Percentiles rank a stretch among this genome's conserved stretches.
phyloP scores from a whole-genome alignment of 2,888 invertebrate genomes.

The Aphidoletes aphidimyza region DNA sequence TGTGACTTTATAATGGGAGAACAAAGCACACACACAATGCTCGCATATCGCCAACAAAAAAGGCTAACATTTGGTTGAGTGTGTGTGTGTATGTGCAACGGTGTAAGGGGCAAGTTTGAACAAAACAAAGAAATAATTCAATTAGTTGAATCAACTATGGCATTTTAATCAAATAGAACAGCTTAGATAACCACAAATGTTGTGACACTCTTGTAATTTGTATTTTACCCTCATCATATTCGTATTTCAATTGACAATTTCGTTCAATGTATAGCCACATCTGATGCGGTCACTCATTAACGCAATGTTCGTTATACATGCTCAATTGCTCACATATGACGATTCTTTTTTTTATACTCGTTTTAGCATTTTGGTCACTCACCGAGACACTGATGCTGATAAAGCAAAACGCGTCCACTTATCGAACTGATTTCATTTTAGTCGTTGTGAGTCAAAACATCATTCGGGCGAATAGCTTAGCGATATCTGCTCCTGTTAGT shows the following conservation, averaged over 20 bases:
- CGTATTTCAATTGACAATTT: neutral
- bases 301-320: neutral
- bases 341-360: too few relatives aligned
- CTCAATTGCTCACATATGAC: too few relatives aligned
- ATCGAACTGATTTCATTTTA: neutral
- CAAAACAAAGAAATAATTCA: neutral
- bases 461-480: neutral
- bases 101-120: too few relatives aligned
- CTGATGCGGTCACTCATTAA: neutral
- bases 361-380: conserved; percentile 5
- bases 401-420: neutral
- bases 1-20: neutral
- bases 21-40: neutral
- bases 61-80: neutral
- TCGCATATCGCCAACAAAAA: neutral
- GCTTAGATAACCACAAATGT: neutral
- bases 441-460: too few relatives aligned
- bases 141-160: neutral
- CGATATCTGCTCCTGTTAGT: neutral
- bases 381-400: conserved; percentile 30
- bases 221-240: neutral
- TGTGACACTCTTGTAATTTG: too few relatives aligned
- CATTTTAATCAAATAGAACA: conserved; percentile 16
- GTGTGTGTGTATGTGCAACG: neutral
- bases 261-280: neutral